phyloP scores from a whole-genome alignment of 2,797 vertebrate species.

The Danio tinwini region DNA sequence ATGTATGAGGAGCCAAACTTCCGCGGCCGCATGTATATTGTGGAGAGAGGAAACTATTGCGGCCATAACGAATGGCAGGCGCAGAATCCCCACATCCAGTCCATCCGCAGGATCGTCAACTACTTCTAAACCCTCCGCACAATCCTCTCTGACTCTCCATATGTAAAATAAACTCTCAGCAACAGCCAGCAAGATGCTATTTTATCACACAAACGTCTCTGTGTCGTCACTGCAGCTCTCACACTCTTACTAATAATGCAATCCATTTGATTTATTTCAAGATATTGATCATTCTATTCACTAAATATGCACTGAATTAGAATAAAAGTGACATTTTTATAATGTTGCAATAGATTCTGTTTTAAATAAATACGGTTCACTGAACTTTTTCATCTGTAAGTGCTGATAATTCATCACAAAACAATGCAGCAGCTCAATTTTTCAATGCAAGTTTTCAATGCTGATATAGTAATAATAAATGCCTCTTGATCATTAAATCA shows the following conservation, averaged over 20 bases:
- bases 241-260: no score
- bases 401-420: no score
- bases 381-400: neutral
- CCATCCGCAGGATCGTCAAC: constrained; percentile 88
- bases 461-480: neutral
- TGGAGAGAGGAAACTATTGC: constrained; percentile 88
- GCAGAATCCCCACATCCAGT: constrained; percentile 87
- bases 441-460: neutral
- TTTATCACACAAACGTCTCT: constrained; percentile 69
- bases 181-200: constrained; percentile 56
- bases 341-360: neutral
- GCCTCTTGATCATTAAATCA: neutral
- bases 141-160: neutral
- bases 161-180: constrained; percentile 52
- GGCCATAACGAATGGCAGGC: constrained; percentile 87
- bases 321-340: neutral
- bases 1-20: constrained; percentile 94
- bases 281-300: neutral
- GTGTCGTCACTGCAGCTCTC: constrained; percentile 23
- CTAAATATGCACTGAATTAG: neutral
- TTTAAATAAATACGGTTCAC: neutral
- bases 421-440: neutral
- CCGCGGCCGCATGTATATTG: constrained; percentile 89
- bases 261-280: no score
- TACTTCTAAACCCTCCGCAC: constrained; percentile 81